A percentile compares a stretch with the other conserved stretches of the same genome.
These are phyloP conservation scores for Trachelipus rathkii DNA, from an alignment of 1,140 invertebrate genomes.

Conservation along the genomic window DNA sequence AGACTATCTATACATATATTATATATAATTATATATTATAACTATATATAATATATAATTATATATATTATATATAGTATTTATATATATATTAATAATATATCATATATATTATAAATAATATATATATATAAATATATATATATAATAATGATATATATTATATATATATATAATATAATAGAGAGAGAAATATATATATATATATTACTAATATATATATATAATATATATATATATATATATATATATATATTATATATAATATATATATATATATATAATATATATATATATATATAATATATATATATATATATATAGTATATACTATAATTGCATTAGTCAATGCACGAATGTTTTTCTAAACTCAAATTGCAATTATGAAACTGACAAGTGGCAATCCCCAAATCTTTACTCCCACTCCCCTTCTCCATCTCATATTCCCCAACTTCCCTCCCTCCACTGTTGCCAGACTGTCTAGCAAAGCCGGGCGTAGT, in stretches of 20 bases:
- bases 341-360: background rate
- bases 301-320: constrained; percentile 15
- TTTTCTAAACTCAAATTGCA: background rate
- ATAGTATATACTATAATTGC: background rate
- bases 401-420: background rate
- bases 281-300: background rate
- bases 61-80: too few species aligned
- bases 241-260: constrained; percentile 15
- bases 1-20: too few species aligned
- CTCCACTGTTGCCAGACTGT: constrained; percentile 10
- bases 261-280: background rate
- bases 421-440: background rate
- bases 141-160: too few species aligned
- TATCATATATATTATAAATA: too few species aligned
- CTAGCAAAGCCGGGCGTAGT: background rate
- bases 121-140: too few species aligned
- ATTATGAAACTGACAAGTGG: constrained; percentile 1
- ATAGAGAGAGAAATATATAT: too few species aligned
- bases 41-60: too few species aligned
- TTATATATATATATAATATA: too few species aligned
- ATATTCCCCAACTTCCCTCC: background rate
- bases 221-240: constrained; percentile 2
- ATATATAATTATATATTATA: too few species aligned
- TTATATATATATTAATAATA: too few species aligned
- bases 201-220: too few species aligned